Evolutionary conservation across 1,140 invertebrate genomes (phyloP), one percentile per base, ranked within the genome.

Genomic region (Epicauta chinensis): DNA sequence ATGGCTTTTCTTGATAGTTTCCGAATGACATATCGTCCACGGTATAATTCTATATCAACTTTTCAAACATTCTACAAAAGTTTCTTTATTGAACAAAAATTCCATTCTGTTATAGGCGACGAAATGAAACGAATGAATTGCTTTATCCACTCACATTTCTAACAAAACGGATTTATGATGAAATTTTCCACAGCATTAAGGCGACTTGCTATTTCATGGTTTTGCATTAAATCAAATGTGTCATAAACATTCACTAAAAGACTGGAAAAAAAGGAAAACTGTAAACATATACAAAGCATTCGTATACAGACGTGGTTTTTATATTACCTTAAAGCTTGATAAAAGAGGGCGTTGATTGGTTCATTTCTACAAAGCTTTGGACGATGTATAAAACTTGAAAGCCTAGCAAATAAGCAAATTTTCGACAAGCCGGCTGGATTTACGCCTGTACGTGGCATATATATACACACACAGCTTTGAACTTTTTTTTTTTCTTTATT

Each of bases 341-440:
- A 54, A 54, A 55, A 58, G 55, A 49, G 55, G 42, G 51, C 45
- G 55, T 52, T 53, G 51, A 53, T 53, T 58, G 45, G 55, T 58
- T 58, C 55, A 58, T 54, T 58, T 54, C 50, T 58, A 53, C 51
- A 58, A 58, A 54, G 51, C 55, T 52, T 42, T 13, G 37, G 17
- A 46, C 51, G 55, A 45, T 31, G 47, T 58, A 36, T 3, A 14
- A 58, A 58, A 32, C 42, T 60, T 57, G 55, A 57, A 57, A 60
- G 55, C 7, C 55, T 53, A 54, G 58, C 48, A 60, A 60, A 60
- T 60, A 60, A 60, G 58, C 58, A 60, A 60, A 55, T 56, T 54
- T 59, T 46, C 53, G 46, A 55, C 46, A 55, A 56, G 47, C 30
- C 40, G 44, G 47, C 50, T 56, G 42, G 49, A 53, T 58, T 50